These are phyloP conservation scores for Arenaria interpres DNA, from an alignment of 2,113 vertebrate species.

Conservation along the genomic window DNA sequence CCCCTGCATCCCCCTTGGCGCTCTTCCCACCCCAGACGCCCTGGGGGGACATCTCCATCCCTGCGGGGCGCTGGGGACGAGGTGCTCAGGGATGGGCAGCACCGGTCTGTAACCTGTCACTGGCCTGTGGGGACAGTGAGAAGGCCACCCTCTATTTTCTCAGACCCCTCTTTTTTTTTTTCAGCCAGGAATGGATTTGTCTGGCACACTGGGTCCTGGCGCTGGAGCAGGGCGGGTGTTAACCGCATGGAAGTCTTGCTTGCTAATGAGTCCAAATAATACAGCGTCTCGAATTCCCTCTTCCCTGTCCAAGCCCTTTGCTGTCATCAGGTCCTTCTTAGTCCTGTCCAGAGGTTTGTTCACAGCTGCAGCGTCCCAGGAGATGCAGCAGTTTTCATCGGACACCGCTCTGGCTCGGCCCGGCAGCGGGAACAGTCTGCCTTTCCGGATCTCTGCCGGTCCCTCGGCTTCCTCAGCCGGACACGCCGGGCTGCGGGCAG, in stretches of 20 bases:
- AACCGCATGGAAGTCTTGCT: background rate
- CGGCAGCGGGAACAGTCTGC: background rate
- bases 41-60: background rate
- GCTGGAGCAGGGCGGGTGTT: background rate
- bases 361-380: background rate
- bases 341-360: conserved; percentile 23
- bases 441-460: fast-evolving
- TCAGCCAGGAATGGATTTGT: background rate
- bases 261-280: conserved; percentile 4
- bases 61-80: background rate
- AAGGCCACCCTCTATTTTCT: background rate
- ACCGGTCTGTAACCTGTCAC: background rate
- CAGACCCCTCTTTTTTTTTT: background rate
- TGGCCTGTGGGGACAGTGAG: background rate
- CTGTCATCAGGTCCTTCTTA: conserved; percentile 35
- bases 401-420: background rate
- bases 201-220: background rate
- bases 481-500: background rate
- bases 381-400: background rate
- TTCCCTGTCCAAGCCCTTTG: conserved; percentile 3
- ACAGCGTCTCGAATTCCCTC: background rate
- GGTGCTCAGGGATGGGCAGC: background rate
- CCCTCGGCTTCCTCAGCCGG: fast-evolving
- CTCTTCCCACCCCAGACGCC: background rate
- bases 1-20: background rate